Percentiles rank a stretch among this genome's conserved stretches.
These are phyloP conservation scores for Zosterops pallidus DNA, from an alignment of 2,113 vertebrate genomes.

Conservation along the genomic window DNA sequence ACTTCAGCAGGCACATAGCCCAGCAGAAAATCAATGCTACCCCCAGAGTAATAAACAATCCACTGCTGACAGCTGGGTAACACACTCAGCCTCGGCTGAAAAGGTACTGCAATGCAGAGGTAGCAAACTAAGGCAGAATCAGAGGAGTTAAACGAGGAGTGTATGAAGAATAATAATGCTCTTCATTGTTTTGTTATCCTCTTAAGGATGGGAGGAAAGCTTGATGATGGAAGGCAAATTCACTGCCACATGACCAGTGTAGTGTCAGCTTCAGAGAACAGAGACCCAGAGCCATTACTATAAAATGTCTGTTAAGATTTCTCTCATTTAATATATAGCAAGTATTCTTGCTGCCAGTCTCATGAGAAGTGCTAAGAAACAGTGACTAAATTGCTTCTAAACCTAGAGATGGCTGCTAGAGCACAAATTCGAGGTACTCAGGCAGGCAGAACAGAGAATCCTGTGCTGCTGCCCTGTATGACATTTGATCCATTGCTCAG, in stretches of 20 bases:
- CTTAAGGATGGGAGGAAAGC: not conserved
- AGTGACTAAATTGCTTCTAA: not conserved
- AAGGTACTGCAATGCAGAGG: conserved; percentile 13
- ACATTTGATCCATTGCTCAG: not conserved
- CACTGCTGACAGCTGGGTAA: not conserved
- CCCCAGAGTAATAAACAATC: not conserved
- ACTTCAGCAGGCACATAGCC: not conserved
- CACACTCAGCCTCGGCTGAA: not conserved
- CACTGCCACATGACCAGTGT: not conserved
- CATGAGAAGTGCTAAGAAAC: not conserved
- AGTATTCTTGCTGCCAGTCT: not conserved
- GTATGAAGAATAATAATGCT: not conserved
- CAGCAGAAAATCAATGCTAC: not conserved
- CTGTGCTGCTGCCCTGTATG: not conserved
- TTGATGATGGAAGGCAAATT: not conserved
- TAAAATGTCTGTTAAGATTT: not conserved
- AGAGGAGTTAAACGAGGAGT: not conserved
- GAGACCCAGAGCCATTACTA: not conserved
- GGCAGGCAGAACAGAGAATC: not conserved
- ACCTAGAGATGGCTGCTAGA: not conserved
- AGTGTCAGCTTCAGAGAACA: not conserved
- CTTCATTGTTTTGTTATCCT: not conserved
- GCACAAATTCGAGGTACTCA: not conserved
- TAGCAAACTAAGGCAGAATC: not conserved
- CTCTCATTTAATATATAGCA: not conserved